Evolutionary conservation across 2,797 vertebrate genomes (phyloP).

Genomic region (Betta splendens): DNA sequence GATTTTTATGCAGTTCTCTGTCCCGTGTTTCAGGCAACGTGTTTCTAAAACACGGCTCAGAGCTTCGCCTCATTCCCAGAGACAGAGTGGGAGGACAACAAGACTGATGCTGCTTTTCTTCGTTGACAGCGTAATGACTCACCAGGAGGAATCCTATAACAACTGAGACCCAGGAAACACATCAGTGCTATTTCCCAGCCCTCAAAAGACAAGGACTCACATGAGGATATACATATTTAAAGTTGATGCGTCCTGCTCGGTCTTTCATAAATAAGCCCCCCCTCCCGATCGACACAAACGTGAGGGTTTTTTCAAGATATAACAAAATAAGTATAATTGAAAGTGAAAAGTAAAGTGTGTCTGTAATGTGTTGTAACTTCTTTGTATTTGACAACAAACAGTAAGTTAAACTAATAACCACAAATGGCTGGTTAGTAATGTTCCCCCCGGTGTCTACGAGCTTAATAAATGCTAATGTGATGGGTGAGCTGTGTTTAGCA

Average conservation of each 20-base stretch:
- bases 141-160: conserved; percentile 45
- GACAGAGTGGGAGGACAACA: conserved; percentile 88
- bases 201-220: conserved; percentile 56
- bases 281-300: too few relatives aligned
- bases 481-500: background rate
- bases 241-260: conserved; percentile 8
- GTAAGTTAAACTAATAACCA: conserved; percentile 19
- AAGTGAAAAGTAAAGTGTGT: too few relatives aligned
- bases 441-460: conserved; percentile 15
- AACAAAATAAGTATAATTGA: too few relatives aligned
- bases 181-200: conserved; percentile 61
- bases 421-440: conserved; percentile 9
- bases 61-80: conserved; percentile 96
- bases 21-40: conserved; percentile 88
- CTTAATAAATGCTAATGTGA: conserved; percentile 13
- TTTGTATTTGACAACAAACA: conserved; percentile 56
- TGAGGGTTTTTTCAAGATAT: too few relatives aligned
- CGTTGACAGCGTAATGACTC: conserved; percentile 61
- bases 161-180: conserved; percentile 65
- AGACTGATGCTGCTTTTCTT: conserved; percentile 58
- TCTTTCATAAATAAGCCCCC: background rate
- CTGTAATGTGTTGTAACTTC: too few relatives aligned
- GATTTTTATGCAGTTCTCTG: conserved; percentile 17
- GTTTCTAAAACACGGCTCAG: conserved; percentile 96
- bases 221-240: conserved; percentile 40